Evolutionary conservation across 2,888 invertebrate species (phyloP), one percentile per base, ranked within the genome.

Genomic region (Apamea sordens): DNA sequence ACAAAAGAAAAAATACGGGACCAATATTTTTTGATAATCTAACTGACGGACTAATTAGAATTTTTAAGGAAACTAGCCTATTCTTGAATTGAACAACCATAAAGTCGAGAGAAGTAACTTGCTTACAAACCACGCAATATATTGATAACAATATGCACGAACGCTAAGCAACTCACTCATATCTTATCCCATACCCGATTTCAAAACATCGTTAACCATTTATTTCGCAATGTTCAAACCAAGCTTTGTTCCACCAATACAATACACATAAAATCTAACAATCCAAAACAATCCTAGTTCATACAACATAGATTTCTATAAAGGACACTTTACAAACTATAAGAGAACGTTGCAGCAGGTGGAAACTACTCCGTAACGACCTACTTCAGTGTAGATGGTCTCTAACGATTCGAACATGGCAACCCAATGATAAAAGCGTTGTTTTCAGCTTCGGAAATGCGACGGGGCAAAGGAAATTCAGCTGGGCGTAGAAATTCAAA

Each of bases 401-500:
- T 77, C 56, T 79, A 74, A 79, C 63, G 69, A 28, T 61, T 76
- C 21, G 41, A 75, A 82, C 53, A 81, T 47, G 61, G 63, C 74
- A 32, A 44, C 53, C 68, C 65, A 21, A 18, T 21, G 41, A 74
- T 85, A 83, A 83, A 77, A 79, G 78, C 63, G 47, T 73, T 87
- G 83, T 81, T 87, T 89, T 89, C 50, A 75, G 73, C 24, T 76
- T 78, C 75, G 77, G 65, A 86, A 85, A 87, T 80, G 76, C 78
- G 59, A 79, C 71, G 41, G 41, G 47, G 74, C 53, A 74, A 70
- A 79, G 77, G 82, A 85, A 89, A 80, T 82, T 85, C 73, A 61
- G 73, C 41, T 78, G 70, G 79, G 68, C 47, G 13, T 53, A 69
- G 76, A 67, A 78, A 76, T 86, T 89, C 72, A 79, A 82, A 88